Base-by-base conservation (phyloP, 2,797 vertebrate species). In the Salarias fasciatus region DNA sequence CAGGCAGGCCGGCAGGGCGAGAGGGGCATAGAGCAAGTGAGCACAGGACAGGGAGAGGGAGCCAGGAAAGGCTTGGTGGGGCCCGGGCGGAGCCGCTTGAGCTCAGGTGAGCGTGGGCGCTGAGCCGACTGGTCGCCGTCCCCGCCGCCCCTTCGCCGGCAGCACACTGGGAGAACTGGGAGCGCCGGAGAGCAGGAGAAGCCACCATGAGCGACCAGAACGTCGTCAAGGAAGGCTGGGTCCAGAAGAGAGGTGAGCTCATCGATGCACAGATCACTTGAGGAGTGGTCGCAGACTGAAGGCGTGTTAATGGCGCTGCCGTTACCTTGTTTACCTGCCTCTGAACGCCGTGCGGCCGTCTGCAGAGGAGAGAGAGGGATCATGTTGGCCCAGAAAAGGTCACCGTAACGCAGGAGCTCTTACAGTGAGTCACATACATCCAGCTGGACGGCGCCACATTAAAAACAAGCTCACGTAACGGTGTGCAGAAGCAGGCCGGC, bases 141-240 rank as follows among this genome's bases (percentile, higher is more conserved):
- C 77, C 18, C 12, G 13, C 73, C 5, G 63, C 28, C 58, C 64
- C 71, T 18, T 53, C 73, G 70, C 69, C 43, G 75, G 86, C 82
- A 80, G 63, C 86, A 85, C 84, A 72, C 88, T 91, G 87, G 89
- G 84, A 85, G 81, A 80, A 52, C 82, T 91, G 87, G 89, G 84
- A 85, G 81, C 80, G 52, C 82, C 33, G 82, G 77, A 65, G 83
- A 77, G 68, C 52, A 85, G 82, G 80, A 75, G 53, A 74, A 69
- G 84, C 84, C 89, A 91, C 86, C 87, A 93, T 93, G 92, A 93
- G 92, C 65, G 92, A 93, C 88, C 92, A 91, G 87, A 92, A 90
- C 66, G 92, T 93, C 53, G 86, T 93, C 67, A 93, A 93, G 88
- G 92, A 93, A 83, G 92, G 92, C 75, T 93, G 92, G 92, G 91